Conservation (phyloP, 2,888 invertebrate genomes). For the Drosophila mimica region DNA sequence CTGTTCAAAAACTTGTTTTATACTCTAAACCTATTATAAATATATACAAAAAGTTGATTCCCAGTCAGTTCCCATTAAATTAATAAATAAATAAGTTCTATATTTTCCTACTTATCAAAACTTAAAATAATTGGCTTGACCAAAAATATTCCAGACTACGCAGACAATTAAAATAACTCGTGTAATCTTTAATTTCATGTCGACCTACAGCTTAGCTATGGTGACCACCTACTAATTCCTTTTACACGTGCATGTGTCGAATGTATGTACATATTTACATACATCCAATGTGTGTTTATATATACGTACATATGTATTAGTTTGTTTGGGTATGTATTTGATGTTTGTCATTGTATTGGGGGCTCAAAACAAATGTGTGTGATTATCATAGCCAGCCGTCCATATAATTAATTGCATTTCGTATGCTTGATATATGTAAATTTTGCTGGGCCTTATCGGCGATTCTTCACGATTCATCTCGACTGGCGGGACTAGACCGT, state of each 20-base stretch:
- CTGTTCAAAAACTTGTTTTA: background rate
- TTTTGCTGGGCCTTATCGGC: conserved; percentile 16
- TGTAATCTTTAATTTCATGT: conserved; percentile 49
- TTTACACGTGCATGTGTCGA: conserved; percentile 38
- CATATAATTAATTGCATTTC: conserved; percentile 58
- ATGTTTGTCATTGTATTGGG: conserved; percentile 22
- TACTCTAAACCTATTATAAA: background rate
- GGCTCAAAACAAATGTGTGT: conserved; percentile 12
- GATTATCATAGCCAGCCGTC: conserved; percentile 27
- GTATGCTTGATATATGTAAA: conserved; percentile 32
- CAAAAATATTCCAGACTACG: background rate
- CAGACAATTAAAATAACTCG: conserved; percentile 20
- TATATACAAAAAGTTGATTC: too few relatives aligned
- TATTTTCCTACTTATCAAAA: background rate
- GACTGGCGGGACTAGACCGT: background rate
- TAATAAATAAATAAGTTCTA: background rate
- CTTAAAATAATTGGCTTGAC: background rate
- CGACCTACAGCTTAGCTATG: conserved; percentile 40
- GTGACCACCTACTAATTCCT: conserved; percentile 58
- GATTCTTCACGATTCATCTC: conserved; percentile 11
- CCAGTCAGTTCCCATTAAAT: background rate
- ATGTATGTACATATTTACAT: background rate
- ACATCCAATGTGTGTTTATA: conserved; percentile 1
- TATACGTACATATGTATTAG: conserved; percentile 6
- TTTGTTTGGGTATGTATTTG: conserved; percentile 6